These are phyloP conservation scores for Zygaena filipendulae DNA, from an alignment of 2,888 invertebrate species.

Conservation along the genomic window DNA sequence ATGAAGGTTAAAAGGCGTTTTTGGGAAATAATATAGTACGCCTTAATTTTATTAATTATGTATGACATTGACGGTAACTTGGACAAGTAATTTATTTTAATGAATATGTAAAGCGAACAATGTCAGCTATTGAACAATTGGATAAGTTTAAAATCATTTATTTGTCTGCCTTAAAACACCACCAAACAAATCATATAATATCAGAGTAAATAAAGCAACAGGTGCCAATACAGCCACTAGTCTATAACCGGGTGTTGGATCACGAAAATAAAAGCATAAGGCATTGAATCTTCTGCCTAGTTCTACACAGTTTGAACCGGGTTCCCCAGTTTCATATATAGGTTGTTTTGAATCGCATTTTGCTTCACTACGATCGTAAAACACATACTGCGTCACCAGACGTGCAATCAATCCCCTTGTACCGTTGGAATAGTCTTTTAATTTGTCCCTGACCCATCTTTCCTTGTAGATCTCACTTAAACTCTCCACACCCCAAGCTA, in stretches of 20 bases:
- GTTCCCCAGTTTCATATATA: conserved; percentile 34
- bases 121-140: no score
- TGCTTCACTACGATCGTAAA: conserved; percentile 30
- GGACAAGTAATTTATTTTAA: no score
- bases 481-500: conserved; percentile 28
- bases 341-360: conserved; percentile 38
- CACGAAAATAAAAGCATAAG: conserved; percentile 44
- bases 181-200: conserved; percentile 52
- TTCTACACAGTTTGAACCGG: conserved; percentile 40
- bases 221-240: conserved; percentile 47
- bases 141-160: no score
- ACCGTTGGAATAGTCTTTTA: conserved; percentile 26
- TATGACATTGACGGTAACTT: no score
- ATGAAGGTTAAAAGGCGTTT: no score
- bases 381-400: conserved; percentile 39
- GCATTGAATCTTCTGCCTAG: conserved; percentile 33
- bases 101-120: no score
- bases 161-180: conserved; percentile 49
- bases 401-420: conserved; percentile 34
- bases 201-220: conserved; percentile 43
- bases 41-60: no score
- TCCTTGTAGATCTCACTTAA: conserved; percentile 30
- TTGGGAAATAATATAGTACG: no score
- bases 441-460: conserved; percentile 25
- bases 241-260: conserved; percentile 46